These are phyloP conservation scores for Anoplophora glabripennis DNA, from an alignment of 1,140 invertebrate species.

Conservation along the genomic window DNA sequence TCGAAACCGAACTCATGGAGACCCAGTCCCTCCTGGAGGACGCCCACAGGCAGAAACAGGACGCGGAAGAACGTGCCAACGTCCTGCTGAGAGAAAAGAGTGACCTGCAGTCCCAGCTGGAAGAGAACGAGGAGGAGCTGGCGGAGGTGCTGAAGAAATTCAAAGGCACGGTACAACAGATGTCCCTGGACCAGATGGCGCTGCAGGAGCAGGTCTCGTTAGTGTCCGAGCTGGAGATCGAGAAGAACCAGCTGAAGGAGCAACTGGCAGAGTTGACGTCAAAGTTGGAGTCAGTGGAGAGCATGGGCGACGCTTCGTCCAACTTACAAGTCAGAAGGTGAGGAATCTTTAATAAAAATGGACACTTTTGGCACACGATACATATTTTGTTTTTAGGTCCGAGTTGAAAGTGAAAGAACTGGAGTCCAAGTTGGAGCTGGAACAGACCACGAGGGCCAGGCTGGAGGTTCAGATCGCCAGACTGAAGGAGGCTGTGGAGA, in stretches of 20 bases:
- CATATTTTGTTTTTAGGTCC: too few species aligned
- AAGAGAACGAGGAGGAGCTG: constrained; percentile 90
- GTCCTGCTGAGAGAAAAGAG: constrained; percentile 72
- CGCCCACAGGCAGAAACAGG: constrained; percentile 57
- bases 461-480: constrained; percentile 80
- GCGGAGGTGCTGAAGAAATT: constrained; percentile 90
- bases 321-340: constrained; percentile 66
- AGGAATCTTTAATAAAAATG: constrained; percentile 17
- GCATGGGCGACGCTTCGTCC: constrained; percentile 71
- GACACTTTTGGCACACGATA: too few species aligned
- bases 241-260: constrained; percentile 72
- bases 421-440: constrained; percentile 85
- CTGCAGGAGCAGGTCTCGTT: constrained; percentile 77
- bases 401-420: constrained; percentile 83
- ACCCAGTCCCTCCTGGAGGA: constrained; percentile 78
- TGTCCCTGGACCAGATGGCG: constrained; percentile 78
- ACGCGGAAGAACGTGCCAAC: constrained; percentile 78
- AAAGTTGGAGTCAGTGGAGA: constrained; percentile 75
- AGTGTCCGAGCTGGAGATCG: constrained; percentile 74
- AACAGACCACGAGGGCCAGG: constrained; percentile 78
- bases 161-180: constrained; percentile 79
- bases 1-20: constrained; percentile 78
- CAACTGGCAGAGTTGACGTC: constrained; percentile 73
- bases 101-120: constrained; percentile 78
- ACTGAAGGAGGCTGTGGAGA: constrained; percentile 81